phyloP scores from a whole-genome alignment of 1,140 invertebrate species.

The Maconellicoccus hirsutus region DNA sequence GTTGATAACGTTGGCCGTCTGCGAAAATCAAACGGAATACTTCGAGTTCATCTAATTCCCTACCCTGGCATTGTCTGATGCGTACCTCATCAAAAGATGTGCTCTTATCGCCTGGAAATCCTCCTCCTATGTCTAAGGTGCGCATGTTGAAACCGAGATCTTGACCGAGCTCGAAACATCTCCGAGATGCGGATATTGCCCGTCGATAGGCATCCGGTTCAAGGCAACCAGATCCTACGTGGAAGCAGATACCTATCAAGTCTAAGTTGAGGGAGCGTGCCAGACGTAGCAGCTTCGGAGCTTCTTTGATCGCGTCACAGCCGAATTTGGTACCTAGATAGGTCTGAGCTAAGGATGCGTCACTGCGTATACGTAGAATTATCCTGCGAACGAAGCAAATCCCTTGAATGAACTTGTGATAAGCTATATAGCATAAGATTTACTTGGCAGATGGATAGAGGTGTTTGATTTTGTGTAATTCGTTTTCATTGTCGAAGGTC shows the following conservation, averaged over 20 bases:
- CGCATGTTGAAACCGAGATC: conserved; percentile 58
- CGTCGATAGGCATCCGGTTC: conserved; percentile 61
- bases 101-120: conserved; percentile 64
- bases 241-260: conserved; percentile 78
- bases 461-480: conserved; percentile 83
- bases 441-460: conserved; percentile 70
- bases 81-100: conserved; percentile 50
- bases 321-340: conserved; percentile 93
- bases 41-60: too few relatives aligned
- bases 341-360: conserved; percentile 76
- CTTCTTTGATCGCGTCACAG: conserved; percentile 67
- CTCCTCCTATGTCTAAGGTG: conserved; percentile 73
- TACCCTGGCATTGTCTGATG: too few relatives aligned
- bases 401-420: too few relatives aligned
- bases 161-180: conserved; percentile 56
- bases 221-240: conserved; percentile 75
- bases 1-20: conserved; percentile 64
- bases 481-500: conserved; percentile 93
- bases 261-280: conserved; percentile 58
- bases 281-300: conserved; percentile 59
- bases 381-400: conserved; percentile 54
- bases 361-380: conserved; percentile 83
- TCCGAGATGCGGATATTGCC: conserved; percentile 54
- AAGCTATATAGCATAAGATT: conserved; percentile 33
- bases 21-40: too few relatives aligned